These are phyloP conservation scores for Palythoa grandiflora DNA, from an alignment of 92 coral and sea anemone genomes.

Conservation along the genomic window DNA sequence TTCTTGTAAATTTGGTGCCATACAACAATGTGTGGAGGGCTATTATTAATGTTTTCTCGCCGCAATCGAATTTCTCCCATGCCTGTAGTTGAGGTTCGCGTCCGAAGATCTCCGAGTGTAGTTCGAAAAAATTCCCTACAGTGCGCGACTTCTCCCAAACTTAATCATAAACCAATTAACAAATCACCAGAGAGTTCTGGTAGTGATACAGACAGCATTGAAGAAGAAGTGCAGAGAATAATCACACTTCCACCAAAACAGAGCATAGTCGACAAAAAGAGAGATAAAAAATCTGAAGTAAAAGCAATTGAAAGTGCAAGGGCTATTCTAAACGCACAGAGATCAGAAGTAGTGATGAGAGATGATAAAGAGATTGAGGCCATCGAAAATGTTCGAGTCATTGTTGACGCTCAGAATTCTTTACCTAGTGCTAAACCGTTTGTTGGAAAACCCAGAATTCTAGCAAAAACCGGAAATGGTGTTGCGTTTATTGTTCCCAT, in stretches of 20 bases:
- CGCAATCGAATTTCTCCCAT: slow-evolving; percentile 33
- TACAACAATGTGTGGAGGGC: slow-evolving; percentile 36
- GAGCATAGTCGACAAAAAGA: slow-evolving; percentile 22
- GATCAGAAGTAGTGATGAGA: slow-evolving; percentile 35
- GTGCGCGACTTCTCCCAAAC: neutral
- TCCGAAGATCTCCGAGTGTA: slow-evolving; percentile 23
- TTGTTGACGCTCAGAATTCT: slow-evolving; percentile 41
- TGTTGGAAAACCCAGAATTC: slow-evolving; percentile 20
- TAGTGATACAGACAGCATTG: slow-evolving; percentile 33
- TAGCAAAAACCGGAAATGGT: slow-evolving; percentile 43
- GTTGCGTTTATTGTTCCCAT: slow-evolving; percentile 43
- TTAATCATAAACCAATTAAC: neutral
- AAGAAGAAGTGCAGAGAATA: slow-evolving; percentile 43
- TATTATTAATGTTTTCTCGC: slow-evolving; percentile 13
- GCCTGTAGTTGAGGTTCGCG: slow-evolving; percentile 39
- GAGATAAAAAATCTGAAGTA: slow-evolving; percentile 39
- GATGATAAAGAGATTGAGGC: slow-evolving; percentile 35
- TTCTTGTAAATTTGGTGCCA: neutral
- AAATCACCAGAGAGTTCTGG: slow-evolving; percentile 9
- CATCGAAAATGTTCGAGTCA: slow-evolving; percentile 21
- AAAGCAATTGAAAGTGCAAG: slow-evolving; percentile 48
- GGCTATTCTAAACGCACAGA: slow-evolving; percentile 39
- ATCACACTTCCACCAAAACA: slow-evolving; percentile 39
- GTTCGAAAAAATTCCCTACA: neutral
- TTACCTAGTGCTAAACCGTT: neutral